These are phyloP conservation scores for Leucoptera coffeella DNA, from an alignment of 2,888 invertebrate genomes.

Conservation along the genomic window DNA sequence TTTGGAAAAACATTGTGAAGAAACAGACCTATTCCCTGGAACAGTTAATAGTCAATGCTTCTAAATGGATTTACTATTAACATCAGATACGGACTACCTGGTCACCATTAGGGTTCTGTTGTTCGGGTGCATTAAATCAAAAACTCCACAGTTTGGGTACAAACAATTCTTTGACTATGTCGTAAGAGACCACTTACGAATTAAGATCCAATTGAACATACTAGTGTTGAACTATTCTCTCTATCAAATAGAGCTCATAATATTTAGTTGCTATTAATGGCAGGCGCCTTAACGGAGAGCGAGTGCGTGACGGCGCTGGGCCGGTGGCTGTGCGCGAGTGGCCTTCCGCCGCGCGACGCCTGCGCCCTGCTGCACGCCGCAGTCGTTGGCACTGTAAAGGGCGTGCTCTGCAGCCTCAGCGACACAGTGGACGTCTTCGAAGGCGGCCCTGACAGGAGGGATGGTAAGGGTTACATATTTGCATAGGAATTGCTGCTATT, in stretches of 20 bases:
- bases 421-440: conserved; percentile 48
- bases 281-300: conserved; percentile 46
- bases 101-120: too few species aligned
- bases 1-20: too few species aligned
- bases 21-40: too few species aligned
- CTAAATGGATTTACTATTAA: too few species aligned
- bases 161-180: too few species aligned
- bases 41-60: too few species aligned
- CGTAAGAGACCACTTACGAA: too few species aligned
- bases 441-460: conserved; percentile 34
- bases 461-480: conserved; percentile 14
- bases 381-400: conserved; percentile 47
- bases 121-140: not conserved
- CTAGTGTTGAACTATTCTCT: not conserved
- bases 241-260: not conserved
- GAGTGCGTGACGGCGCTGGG: conserved; percentile 63
- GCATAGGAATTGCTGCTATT: too few species aligned
- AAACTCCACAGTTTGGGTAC: not conserved
- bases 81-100: too few species aligned
- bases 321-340: conserved; percentile 37
- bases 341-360: conserved; percentile 56
- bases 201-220: too few species aligned
- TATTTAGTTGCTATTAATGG: not conserved
- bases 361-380: conserved; percentile 54
- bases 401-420: conserved; percentile 40